These are phyloP conservation scores for Piaya cayana DNA, from an alignment of 2,113 vertebrate genomes.

Conservation along the genomic window DNA sequence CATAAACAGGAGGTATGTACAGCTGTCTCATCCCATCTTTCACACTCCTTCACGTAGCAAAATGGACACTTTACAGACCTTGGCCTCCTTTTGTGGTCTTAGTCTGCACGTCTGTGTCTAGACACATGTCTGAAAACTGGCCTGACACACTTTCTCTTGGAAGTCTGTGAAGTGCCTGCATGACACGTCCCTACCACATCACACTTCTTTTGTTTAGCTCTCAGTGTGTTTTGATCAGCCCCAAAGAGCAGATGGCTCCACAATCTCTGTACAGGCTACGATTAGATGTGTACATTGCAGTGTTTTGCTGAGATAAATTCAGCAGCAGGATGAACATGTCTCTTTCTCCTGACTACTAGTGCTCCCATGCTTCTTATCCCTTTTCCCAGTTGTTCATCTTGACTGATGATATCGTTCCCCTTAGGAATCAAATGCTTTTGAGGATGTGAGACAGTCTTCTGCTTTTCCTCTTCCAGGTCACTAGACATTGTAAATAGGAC, in stretches of 20 bases:
- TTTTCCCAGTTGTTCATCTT: not conserved
- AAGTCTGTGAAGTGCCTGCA: not conserved
- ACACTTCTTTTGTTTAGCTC: not conserved
- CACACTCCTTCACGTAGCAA: rapidly evolving
- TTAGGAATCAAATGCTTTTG: rapidly evolving
- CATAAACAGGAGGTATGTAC: rapidly evolving
- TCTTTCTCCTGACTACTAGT: not conserved
- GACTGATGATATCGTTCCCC: not conserved
- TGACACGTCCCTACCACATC: not conserved
- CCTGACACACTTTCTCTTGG: not conserved
- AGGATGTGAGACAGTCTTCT: not conserved
- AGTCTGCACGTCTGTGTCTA: not conserved
- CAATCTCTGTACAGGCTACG: not conserved
- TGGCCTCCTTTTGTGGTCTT: not conserved
- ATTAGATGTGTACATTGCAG: not conserved
- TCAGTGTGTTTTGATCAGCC: not conserved
- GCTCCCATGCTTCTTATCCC: not conserved
- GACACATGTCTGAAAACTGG: not conserved
- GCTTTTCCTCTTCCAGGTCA: not conserved
- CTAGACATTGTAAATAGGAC: not conserved
- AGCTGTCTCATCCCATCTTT: not conserved
- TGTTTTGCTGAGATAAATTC: not conserved
- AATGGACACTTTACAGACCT: rapidly evolving
- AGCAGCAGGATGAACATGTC: not conserved
- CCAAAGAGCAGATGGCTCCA: not conserved